These are phyloP conservation scores for Sternotherus odoratus DNA, from an alignment of 2,797 vertebrate species.

Conservation along the genomic window DNA sequence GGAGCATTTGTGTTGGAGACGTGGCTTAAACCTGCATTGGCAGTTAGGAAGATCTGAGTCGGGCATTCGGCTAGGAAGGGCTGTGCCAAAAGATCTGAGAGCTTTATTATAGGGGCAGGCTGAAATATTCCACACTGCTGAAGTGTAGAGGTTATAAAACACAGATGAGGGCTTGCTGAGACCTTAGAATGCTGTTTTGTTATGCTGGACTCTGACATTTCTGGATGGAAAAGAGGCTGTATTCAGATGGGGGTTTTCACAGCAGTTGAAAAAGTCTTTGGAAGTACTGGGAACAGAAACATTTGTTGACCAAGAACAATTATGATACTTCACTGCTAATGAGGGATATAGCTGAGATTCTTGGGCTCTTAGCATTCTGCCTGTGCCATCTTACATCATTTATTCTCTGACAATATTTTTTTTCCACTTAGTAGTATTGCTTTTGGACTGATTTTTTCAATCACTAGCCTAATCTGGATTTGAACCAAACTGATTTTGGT, in stretches of 20 bases:
- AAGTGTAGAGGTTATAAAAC: not conserved
- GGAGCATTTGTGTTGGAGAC: not conserved
- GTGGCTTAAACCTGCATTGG: constrained; percentile 38
- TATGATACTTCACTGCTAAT: not conserved
- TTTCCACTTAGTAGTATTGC: not conserved
- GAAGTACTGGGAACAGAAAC: not conserved
- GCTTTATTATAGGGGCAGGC: not conserved
- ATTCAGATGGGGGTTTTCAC: not conserved
- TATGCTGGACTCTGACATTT: constrained; percentile 20
- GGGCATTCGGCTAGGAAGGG: constrained; percentile 22
- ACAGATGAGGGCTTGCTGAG: not conserved
- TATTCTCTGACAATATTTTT: not conserved
- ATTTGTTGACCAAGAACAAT: not conserved
- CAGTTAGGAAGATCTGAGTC: constrained; percentile 51
- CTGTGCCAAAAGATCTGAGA: constrained; percentile 39
- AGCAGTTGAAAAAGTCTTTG: not conserved
- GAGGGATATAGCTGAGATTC: not conserved
- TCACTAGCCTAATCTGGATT: not conserved
- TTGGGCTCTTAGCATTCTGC: not conserved
- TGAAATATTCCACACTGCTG: constrained; percentile 26
- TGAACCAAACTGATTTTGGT: not conserved
- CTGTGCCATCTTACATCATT: not conserved
- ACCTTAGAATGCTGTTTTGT: not conserved
- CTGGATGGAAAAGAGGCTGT: not conserved
- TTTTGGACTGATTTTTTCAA: not conserved